Evolutionary conservation across 2,888 invertebrate genomes (phyloP).

Genomic region (Ormyrus thymus): DNA sequence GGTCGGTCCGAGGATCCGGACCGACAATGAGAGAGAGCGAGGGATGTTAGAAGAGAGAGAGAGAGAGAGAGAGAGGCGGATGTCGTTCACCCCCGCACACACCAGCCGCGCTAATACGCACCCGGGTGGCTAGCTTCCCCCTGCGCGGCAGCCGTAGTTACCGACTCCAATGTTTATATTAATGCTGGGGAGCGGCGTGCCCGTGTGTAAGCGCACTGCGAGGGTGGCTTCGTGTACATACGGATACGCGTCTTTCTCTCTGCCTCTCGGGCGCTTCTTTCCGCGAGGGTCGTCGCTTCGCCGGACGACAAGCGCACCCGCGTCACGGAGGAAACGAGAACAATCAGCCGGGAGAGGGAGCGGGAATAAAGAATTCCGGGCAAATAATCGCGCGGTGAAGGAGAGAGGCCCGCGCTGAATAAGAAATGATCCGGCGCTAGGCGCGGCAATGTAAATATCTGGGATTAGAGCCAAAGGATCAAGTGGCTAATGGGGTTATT

Average conservation of each 20-base stretch:
- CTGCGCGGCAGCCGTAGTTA: conserved; percentile 59
- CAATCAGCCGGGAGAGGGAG: neutral
- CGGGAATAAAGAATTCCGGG: conserved; percentile 44
- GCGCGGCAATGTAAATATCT: conserved; percentile 13
- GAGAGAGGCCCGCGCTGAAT: conserved; percentile 1
- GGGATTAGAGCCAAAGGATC: conserved; percentile 43
- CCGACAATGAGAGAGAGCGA: neutral
- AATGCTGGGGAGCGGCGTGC: conserved; percentile 57
- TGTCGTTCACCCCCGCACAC: conserved; percentile 50
- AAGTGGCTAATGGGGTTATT: conserved; percentile 43
- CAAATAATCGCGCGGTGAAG: conserved; percentile 21
- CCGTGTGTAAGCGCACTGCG: neutral
- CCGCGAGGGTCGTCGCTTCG: neutral
- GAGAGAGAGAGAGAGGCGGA: conserved; percentile 21
- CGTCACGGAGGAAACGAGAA: too few species aligned
- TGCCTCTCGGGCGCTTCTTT: neutral
- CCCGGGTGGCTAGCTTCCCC: conserved; percentile 40
- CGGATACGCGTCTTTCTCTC: neutral
- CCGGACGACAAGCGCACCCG: neutral
- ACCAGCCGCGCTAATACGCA: conserved; percentile 59
- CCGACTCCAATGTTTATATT: conserved; percentile 63
- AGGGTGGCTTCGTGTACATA: conserved; percentile 35
- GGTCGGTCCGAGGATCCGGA: conserved; percentile 51
- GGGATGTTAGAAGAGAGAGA: conserved; percentile 4
- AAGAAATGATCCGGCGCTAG: neutral